phyloP scores from a whole-genome alignment of 1,140 invertebrate species.

The Camponotus floridanus region DNA sequence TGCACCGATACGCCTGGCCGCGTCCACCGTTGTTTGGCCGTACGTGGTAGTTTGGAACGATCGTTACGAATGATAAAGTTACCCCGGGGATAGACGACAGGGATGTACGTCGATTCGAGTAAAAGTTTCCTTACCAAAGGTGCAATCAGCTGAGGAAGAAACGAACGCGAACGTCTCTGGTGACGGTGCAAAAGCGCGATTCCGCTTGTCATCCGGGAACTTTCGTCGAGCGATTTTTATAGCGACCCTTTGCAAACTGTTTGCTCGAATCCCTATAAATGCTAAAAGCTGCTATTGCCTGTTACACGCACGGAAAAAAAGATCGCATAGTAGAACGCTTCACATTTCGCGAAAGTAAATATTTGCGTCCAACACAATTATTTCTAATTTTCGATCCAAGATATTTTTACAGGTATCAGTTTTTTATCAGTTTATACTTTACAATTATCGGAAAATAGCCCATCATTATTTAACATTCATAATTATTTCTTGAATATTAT shows the following conservation, averaged over 20 bases:
- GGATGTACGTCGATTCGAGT: constrained; percentile 23
- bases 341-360: not conserved
- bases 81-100: constrained; percentile 44
- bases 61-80: constrained; percentile 65
- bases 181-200: constrained; percentile 5
- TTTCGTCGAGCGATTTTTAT: not conserved
- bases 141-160: constrained; percentile 27
- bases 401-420: not conserved
- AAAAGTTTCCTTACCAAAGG: constrained; percentile 30
- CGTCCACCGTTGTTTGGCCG: constrained; percentile 44
- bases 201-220: not conserved
- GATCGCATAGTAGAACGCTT: not conserved
- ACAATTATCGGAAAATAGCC: not conserved
- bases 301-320: not conserved
- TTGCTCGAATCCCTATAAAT: not conserved
- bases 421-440: not conserved
- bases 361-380: not conserved
- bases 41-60: constrained; percentile 43
- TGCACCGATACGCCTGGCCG: constrained; percentile 9
- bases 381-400: not conserved
- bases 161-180: not conserved
- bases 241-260: not conserved
- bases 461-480: not conserved
- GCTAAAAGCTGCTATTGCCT: not conserved
- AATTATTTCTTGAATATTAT: not conserved